Evolutionary conservation across 2,888 invertebrate species (phyloP).

Genomic region (Nebria salina): DNA sequence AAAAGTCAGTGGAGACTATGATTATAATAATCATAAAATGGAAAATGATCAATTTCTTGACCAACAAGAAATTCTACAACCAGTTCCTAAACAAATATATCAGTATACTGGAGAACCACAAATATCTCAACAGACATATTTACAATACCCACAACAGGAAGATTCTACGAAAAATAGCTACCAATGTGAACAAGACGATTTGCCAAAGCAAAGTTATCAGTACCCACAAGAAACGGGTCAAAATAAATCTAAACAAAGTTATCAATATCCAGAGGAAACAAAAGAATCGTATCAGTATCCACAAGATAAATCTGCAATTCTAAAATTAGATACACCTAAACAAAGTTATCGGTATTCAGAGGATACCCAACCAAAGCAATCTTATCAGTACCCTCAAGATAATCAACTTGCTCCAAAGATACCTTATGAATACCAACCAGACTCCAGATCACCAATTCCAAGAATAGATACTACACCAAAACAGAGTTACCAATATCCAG

Average conservation of each 20-base stretch:
- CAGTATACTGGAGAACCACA: slow-evolving; percentile 6
- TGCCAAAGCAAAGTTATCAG: slow-evolving; percentile 2
- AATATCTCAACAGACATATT: neutral
- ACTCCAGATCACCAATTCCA: slow-evolving; percentile 12
- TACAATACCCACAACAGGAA: slow-evolving; percentile 11
- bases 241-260: neutral
- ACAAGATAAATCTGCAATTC: neutral
- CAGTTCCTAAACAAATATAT: neutral
- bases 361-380: slow-evolving; percentile 13
- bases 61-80: neutral
- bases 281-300: neutral
- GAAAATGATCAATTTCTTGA: neutral
- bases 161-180: slow-evolving; percentile 1
- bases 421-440: slow-evolving; percentile 9
- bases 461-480: neutral
- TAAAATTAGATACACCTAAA: neutral
- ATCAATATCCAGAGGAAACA: slow-evolving; percentile 2
- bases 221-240: neutral
- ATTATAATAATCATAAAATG: too few species aligned
- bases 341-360: slow-evolving; percentile 11
- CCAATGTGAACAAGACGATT: neutral
- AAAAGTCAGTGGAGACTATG: neutral
- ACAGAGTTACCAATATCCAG: neutral
- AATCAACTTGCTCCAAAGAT: slow-evolving; percentile 12
- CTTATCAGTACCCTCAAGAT: slow-evolving; percentile 24